Conservation (phyloP, 2,797 vertebrate species). For the Rhadinocentrus ornatus region DNA sequence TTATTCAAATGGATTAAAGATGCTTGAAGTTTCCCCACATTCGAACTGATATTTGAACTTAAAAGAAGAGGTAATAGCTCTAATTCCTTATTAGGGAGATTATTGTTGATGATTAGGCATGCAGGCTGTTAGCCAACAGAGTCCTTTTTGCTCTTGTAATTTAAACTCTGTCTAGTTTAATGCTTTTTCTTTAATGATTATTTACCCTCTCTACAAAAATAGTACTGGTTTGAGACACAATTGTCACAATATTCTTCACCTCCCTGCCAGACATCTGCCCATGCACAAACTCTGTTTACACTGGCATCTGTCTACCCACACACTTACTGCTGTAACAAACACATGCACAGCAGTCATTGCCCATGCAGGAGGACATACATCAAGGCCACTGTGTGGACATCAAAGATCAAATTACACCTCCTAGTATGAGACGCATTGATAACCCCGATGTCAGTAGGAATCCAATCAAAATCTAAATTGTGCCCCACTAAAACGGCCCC, state of each 20-base stretch:
- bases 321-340: slow-evolving; percentile 40
- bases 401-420: slow-evolving; percentile 84
- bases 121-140: no score
- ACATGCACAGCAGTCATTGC: slow-evolving; percentile 71
- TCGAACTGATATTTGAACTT: neutral
- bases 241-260: slow-evolving; percentile 10
- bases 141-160: neutral
- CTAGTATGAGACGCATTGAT: slow-evolving; percentile 83
- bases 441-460: slow-evolving; percentile 82
- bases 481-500: slow-evolving; percentile 80
- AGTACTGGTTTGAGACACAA: slow-evolving; percentile 10
- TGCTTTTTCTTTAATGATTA: slow-evolving; percentile 15
- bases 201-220: slow-evolving; percentile 17
- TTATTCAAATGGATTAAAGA: neutral
- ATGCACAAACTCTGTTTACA: slow-evolving; percentile 17
- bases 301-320: slow-evolving; percentile 28
- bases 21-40: neutral
- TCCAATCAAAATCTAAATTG: slow-evolving; percentile 87
- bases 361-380: slow-evolving; percentile 78
- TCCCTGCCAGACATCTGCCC: slow-evolving; percentile 23
- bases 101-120: neutral
- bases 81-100: neutral
- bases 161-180: neutral
- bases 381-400: slow-evolving; percentile 78
- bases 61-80: neutral